Base-by-base conservation (phyloP, 1,140 invertebrate species). In the Euwallacea fornicatus region DNA sequence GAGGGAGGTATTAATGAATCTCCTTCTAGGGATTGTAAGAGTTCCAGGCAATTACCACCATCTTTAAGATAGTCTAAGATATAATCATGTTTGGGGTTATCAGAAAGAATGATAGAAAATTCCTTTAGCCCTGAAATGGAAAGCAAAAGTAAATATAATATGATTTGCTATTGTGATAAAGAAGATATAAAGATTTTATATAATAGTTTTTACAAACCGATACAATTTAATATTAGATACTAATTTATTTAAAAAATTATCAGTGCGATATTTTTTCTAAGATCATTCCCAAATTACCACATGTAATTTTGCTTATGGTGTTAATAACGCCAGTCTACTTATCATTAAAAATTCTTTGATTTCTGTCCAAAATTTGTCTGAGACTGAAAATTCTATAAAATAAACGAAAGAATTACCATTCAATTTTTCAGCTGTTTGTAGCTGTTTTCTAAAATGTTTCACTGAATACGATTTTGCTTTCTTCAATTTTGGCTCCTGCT, bases 31-130 rank as follows among this genome's bases (percentile, higher is more conserved):
- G 83, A 76, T 76, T 87, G 81, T 11, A 89, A 75, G 55, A 92
- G 83, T 80, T 92, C 90, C 58, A 88, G 82, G 2, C 88, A 85
- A 76, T 84, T 90, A 0, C 90, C 90, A 33, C 88, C 88, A 69
- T 81, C 80, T 72, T 88, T 83, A n/a, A 92, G 82, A 78, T 90
- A 91, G 71, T 88, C 85, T 10, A 84, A 79, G 60, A 88, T 83
- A 56, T 86, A 84, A 77, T 89, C 86, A 60, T 79, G 74, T 10
- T 67, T 61, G n/a, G 71, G 15, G 7, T 69, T 69, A 33, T 61
- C 59, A 9, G 71, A 64, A 42, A 75, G 43, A 21, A 13, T 13
- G 15, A 59, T 9, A 6, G 71, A 60, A 55, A 78, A 78, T 54
- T 74, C 68, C 66, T 74, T 67, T 3, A 78, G n/a, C 46, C 66